phyloP scores from a whole-genome alignment of 2,797 vertebrate genomes.

The Hephaestus fuliginosus region DNA sequence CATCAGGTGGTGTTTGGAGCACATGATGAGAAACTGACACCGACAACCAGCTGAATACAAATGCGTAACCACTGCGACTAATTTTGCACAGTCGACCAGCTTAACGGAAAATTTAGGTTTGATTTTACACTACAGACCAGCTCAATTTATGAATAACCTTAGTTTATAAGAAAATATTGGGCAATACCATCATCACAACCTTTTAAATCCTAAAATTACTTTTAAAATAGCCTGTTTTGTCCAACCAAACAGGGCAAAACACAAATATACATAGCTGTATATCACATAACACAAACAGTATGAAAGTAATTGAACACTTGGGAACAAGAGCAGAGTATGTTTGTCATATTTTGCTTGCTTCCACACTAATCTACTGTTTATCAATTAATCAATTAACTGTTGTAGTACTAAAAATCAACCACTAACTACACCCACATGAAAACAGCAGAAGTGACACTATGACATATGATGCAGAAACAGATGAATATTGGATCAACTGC shows the following conservation, averaged over 20 bases:
- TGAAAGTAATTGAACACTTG: background rate
- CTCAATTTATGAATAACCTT: background rate
- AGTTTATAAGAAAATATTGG: background rate
- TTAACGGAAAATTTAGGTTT: background rate
- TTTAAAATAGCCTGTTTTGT: no score
- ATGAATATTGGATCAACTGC: background rate
- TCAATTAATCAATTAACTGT: background rate
- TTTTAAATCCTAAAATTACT: background rate
- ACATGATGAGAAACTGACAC: background rate
- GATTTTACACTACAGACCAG: background rate
- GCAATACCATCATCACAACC: background rate
- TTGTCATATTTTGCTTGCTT: background rate
- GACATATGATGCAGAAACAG: conserved; percentile 1
- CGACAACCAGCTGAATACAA: background rate
- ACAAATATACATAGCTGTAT: background rate
- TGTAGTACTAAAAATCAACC: background rate
- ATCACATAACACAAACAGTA: background rate
- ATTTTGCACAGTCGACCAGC: background rate
- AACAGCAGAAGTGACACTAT: background rate
- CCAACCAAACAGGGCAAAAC: background rate
- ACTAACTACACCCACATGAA: background rate
- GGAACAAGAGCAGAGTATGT: background rate
- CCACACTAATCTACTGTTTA: background rate
- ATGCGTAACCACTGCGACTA: background rate
- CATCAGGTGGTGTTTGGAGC: background rate